Evolutionary conservation across 2,888 invertebrate species (phyloP).

Genomic region (Sinentomon sp.): DNA sequence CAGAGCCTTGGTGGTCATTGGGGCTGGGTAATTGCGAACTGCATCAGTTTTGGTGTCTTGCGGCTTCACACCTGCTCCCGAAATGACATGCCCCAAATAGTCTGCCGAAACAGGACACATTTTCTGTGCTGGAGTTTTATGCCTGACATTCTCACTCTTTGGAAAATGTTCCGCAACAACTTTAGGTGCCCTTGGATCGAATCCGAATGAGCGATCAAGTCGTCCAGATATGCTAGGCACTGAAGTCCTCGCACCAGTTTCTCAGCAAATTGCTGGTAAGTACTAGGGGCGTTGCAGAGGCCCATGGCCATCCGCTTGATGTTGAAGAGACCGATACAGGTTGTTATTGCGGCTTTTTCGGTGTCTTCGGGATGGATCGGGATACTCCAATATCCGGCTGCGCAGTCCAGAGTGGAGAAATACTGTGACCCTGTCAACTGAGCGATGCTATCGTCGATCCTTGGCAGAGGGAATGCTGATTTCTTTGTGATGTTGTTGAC

Average conservation of each 20-base stretch:
- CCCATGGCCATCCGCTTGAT: slow-evolving; percentile 6
- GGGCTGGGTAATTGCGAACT: slow-evolving; percentile 10
- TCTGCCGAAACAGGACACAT: slow-evolving; percentile 4
- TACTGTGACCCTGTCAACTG: slow-evolving; percentile 1
- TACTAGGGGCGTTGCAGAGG: slow-evolving; percentile 4
- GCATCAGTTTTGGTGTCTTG: slow-evolving; percentile 10
- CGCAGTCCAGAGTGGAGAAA: slow-evolving; percentile 9
- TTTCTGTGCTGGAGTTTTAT: slow-evolving; percentile 12
- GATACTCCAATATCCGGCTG: too few relatives aligned
- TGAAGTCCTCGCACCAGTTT: not conserved
- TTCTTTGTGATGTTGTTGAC: not conserved
- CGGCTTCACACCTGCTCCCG: slow-evolving; percentile 6
- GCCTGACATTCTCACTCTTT: slow-evolving; percentile 5
- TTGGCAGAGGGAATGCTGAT: not conserved
- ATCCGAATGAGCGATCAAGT: slow-evolving; percentile 13
- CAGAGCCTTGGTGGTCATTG: slow-evolving; percentile 8
- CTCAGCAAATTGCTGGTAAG: slow-evolving; percentile 7
- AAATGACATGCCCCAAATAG: slow-evolving; percentile 9
- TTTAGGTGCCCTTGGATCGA: slow-evolving; percentile 11
- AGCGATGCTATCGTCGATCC: too few relatives aligned
- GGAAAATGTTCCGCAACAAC: slow-evolving; percentile 8
- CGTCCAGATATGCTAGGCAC: slow-evolving; percentile 15
- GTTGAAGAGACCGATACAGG: slow-evolving; percentile 5
- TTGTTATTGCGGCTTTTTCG: slow-evolving; percentile 6
- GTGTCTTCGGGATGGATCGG: not conserved